Percentiles rank a stretch among this genome's conserved stretches.
Conservation (phyloP, 1,140 invertebrate genomes). For the Ruditapes philippinarum region DNA sequence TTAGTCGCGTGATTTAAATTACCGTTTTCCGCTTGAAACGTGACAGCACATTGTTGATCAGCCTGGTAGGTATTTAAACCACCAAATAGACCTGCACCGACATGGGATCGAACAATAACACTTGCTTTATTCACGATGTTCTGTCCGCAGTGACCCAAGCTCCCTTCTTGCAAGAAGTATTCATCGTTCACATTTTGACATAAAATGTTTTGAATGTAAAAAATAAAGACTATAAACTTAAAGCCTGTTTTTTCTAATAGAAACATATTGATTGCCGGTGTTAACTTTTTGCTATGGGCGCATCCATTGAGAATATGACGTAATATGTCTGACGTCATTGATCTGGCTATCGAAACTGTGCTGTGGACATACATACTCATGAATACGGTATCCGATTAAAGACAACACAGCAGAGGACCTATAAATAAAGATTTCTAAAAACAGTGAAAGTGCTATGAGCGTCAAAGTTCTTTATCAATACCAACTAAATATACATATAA, state of each 20-base stretch:
- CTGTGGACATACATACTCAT: no score
- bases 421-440: no score
- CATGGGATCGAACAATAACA: neutral
- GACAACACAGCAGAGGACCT: no score
- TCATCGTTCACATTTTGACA: neutral
- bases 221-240: neutral
- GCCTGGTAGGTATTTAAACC: conserved; percentile 17
- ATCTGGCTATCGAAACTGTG: no score
- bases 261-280: neutral
- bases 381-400: no score
- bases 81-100: conserved; percentile 23
- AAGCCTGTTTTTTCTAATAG: neutral
- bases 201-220: neutral
- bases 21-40: neutral
- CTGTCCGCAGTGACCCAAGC: neutral
- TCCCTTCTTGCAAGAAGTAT: conserved; percentile 11
- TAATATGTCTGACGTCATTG: neutral
- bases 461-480: no score
- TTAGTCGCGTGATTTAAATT: neutral
- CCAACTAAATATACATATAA: no score
- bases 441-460: no score
- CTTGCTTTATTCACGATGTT: neutral
- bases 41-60: conserved; percentile 15
- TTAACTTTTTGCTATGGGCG: neutral
- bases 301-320: neutral